These are phyloP conservation scores for Polyommatus iphigenia DNA, from an alignment of 2,888 invertebrate species.

Conservation along the genomic window DNA sequence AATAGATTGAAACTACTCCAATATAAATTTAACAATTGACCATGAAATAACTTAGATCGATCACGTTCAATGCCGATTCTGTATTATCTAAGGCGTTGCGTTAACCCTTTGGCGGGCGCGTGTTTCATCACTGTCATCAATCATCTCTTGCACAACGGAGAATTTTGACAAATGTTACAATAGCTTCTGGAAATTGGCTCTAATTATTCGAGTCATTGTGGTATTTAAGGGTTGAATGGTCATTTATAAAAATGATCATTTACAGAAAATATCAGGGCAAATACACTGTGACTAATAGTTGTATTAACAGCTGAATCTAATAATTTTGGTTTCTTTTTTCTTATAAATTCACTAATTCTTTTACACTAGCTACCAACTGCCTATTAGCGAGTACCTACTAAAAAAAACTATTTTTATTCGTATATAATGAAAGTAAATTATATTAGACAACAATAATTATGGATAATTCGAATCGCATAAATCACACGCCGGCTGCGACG, in stretches of 20 bases:
- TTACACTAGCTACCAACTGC: not conserved
- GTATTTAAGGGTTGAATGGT: constrained; percentile 10
- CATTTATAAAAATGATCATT: constrained; percentile 11
- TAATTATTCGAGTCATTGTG: constrained; percentile 55
- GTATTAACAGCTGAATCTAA: constrained; percentile 31
- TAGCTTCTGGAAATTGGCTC: constrained; percentile 68
- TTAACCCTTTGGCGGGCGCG: constrained; percentile 2
- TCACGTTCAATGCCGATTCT: constrained; percentile 55
- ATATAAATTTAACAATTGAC: constrained; percentile 13
- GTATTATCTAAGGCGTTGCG: constrained; percentile 47
- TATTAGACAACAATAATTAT: constrained; percentile 62
- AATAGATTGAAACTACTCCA: not conserved
- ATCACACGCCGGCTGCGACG: constrained; percentile 68
- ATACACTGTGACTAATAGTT: constrained; percentile 20
- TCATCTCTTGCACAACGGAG: constrained; percentile 68
- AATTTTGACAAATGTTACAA: constrained; percentile 64
- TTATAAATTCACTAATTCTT: not conserved
- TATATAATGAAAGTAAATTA: constrained; percentile 45
- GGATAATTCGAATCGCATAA: constrained; percentile 71
- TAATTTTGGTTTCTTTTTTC: not conserved
- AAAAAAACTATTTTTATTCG: constrained; percentile 25
- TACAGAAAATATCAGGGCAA: constrained; percentile 27
- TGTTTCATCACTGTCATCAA: constrained; percentile 54
- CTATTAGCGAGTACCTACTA: not conserved
- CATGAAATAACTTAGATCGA: constrained; percentile 33